Evolutionary conservation across 2,888 invertebrate genomes (phyloP).

Genomic region (Ceriagrion tenellum): DNA sequence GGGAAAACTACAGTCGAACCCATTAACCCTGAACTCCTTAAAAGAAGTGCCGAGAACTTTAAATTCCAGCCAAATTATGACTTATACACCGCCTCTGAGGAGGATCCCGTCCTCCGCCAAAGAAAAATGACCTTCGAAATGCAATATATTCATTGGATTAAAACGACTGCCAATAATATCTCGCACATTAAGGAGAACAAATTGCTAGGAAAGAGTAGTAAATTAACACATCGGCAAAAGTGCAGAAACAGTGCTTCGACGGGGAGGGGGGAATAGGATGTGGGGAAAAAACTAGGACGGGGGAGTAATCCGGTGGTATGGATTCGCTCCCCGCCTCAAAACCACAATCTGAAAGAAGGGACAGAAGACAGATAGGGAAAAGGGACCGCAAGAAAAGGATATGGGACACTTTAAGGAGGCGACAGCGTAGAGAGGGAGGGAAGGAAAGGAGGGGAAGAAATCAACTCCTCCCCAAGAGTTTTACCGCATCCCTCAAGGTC

Average conservation of each 20-base stretch:
- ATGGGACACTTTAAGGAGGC: conserved; percentile 3
- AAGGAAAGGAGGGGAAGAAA: background rate
- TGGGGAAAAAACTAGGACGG: no score
- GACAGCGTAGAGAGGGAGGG: background rate
- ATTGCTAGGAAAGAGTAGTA: background rate
- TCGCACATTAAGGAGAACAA: background rate
- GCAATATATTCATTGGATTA: background rate
- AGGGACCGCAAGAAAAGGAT: conserved; percentile 23
- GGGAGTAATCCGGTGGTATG: background rate
- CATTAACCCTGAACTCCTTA: background rate
- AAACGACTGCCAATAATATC: background rate
- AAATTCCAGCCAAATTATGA: background rate
- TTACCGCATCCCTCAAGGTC: conserved; percentile 48
- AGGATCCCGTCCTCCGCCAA: background rate
- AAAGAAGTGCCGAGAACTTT: background rate
- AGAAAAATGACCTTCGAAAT: background rate
- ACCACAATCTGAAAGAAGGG: background rate
- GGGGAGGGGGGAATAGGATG: background rate
- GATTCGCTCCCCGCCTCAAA: background rate
- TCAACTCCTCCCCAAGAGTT: conserved; percentile 8
- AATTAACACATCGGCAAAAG: background rate
- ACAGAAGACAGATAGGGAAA: conserved; percentile 9
- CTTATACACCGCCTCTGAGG: background rate
- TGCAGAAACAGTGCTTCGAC: no score
- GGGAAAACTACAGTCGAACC: background rate